phyloP scores from a whole-genome alignment of 2,888 invertebrate species.

The Alentia gelatinosa region DNA sequence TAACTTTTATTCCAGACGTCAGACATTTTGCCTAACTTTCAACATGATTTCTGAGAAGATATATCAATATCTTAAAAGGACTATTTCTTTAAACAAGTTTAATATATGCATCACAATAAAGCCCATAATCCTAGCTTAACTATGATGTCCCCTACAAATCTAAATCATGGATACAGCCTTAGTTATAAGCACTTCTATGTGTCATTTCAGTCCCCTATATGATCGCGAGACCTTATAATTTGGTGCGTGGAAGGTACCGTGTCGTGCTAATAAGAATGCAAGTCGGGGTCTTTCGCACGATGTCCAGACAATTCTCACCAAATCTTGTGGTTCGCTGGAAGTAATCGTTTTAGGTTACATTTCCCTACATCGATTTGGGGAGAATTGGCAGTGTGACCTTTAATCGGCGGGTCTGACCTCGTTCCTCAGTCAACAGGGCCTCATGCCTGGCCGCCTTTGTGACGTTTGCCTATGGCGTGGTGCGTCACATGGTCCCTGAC shows the following conservation, averaged over 20 bases:
- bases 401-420: background rate
- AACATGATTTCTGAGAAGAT: too few species aligned
- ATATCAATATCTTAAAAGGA: too few species aligned
- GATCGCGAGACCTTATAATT: too few species aligned
- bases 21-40: too few species aligned
- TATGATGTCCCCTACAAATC: too few species aligned
- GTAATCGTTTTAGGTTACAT: background rate
- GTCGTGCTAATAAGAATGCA: background rate
- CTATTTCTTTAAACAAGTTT: too few species aligned
- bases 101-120: too few species aligned
- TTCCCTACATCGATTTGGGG: background rate
- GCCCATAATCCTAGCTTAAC: too few species aligned
- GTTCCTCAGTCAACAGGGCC: background rate
- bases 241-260: background rate
- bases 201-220: too few species aligned
- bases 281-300: background rate
- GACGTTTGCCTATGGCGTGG: background rate
- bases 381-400: background rate
- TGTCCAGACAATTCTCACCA: background rate
- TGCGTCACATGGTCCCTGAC: background rate
- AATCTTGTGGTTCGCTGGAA: background rate
- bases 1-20: too few species aligned
- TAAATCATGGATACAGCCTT: too few species aligned
- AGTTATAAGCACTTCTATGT: too few species aligned
- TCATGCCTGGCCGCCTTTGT: background rate